A percentile compares a stretch with the other conserved stretches of the same genome.
Conservation (phyloP, 23 tunicate genomes). For the Trididemnum miniatum region DNA sequence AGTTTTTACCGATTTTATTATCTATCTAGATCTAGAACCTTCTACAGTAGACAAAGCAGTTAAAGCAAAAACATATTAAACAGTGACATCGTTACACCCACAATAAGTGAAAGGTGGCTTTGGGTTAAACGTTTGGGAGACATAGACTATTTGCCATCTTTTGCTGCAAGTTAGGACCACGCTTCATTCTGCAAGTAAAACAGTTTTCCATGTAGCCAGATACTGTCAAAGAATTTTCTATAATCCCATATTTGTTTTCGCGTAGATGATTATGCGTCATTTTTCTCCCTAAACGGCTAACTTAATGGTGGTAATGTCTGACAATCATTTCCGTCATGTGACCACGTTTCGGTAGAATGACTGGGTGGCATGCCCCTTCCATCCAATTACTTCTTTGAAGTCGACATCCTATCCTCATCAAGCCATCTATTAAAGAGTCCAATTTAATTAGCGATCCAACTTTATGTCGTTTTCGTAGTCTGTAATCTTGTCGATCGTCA, state of each 20-base stretch:
- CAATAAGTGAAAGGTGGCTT: not conserved
- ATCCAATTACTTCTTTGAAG: not conserved
- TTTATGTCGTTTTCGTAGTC: not conserved
- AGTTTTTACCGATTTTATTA: too few relatives aligned
- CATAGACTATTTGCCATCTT: slow-evolving; percentile 14
- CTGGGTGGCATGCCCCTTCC: not conserved
- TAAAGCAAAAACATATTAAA: too few relatives aligned
- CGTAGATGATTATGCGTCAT: slow-evolving; percentile 7
- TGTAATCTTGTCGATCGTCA: not conserved
- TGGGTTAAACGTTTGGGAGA: not conserved
- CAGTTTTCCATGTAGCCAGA: not conserved
- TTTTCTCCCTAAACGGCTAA: not conserved
- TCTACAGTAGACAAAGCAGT: too few relatives aligned
- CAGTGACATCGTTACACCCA: too few relatives aligned
- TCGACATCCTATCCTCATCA: not conserved
- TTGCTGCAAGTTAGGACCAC: not conserved
- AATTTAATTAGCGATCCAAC: not conserved
- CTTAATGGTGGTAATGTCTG: not conserved
- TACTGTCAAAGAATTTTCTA: not conserved
- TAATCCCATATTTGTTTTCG: not conserved
- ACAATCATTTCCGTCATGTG: not conserved
- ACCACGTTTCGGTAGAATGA: not conserved
- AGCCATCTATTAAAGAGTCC: not conserved
- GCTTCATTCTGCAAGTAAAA: not conserved
- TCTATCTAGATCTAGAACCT: too few relatives aligned